phyloP scores from a whole-genome alignment of 2,113 vertebrate genomes.

The Oncorhynchus kisutch region DNA sequence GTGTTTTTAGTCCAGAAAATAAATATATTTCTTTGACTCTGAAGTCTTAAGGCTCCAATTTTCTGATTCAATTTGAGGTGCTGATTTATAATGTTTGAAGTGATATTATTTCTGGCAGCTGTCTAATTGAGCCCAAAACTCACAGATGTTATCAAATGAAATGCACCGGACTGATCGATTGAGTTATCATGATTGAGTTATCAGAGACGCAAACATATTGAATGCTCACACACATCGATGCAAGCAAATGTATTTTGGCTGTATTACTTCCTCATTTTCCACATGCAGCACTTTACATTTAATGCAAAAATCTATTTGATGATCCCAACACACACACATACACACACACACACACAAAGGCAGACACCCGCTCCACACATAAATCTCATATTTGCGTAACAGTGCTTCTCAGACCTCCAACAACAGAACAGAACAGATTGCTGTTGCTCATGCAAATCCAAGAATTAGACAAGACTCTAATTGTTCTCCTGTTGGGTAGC shows the following conservation, averaged over 20 bases:
- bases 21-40: background rate
- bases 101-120: background rate
- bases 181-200: slow-evolving; percentile 24
- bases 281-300: background rate
- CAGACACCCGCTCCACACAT: background rate
- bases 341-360: background rate
- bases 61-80: background rate
- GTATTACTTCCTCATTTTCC: background rate
- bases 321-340: background rate
- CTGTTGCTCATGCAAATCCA: slow-evolving; percentile 48
- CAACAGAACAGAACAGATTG: background rate
- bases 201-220: slow-evolving; percentile 26
- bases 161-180: slow-evolving; percentile 13
- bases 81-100: background rate
- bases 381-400: slow-evolving; percentile 19
- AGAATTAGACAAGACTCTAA: slow-evolving; percentile 41
- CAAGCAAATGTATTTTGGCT: background rate
- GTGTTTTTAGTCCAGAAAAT: background rate
- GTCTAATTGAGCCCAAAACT: background rate
- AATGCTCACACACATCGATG: slow-evolving; percentile 7
- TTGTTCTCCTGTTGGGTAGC: slow-evolving; percentile 46
- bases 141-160: slow-evolving; percentile 22
- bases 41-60: background rate
- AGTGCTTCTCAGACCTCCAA: slow-evolving; percentile 7
- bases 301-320: background rate